phyloP scores from a whole-genome alignment of 2,797 vertebrate genomes.

The Pseudopleuronectes americanus region DNA sequence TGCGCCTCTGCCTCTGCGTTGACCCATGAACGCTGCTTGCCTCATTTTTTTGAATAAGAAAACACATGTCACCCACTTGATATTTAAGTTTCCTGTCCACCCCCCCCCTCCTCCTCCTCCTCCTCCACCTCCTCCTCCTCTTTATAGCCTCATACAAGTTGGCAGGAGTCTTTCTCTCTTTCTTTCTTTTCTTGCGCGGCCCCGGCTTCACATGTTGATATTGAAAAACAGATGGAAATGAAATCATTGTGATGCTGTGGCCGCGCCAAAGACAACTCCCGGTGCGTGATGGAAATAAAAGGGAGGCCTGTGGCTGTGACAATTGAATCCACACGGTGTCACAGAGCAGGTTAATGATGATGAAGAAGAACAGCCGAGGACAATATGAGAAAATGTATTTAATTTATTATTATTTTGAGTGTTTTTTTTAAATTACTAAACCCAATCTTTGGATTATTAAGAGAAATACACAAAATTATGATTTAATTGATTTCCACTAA shows the following conservation, averaged over 20 bases:
- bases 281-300: constrained; percentile 46
- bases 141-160: constrained; percentile 70
- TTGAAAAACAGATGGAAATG: constrained; percentile 84
- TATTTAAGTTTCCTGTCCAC: constrained; percentile 65
- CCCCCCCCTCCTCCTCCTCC: neutral
- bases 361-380: neutral
- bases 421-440: neutral
- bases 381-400: neutral
- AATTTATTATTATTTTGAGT: neutral
- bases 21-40: constrained; percentile 33
- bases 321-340: constrained; percentile 49
- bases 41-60: constrained; percentile 70
- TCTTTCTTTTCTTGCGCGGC: constrained; percentile 36
- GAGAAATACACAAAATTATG: constrained; percentile 2
- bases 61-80: constrained; percentile 75
- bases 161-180: constrained; percentile 64
- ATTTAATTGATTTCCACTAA: constrained; percentile 20
- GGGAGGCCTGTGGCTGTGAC: constrained; percentile 35
- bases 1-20: constrained; percentile 20
- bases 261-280: constrained; percentile 75
- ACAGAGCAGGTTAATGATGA: constrained; percentile 38
- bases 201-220: constrained; percentile 74
- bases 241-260: constrained; percentile 76
- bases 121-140: neutral
- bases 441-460: neutral